phyloP scores from a whole-genome alignment of 1,140 invertebrate genomes.

The Ostrea denselamellosa region DNA sequence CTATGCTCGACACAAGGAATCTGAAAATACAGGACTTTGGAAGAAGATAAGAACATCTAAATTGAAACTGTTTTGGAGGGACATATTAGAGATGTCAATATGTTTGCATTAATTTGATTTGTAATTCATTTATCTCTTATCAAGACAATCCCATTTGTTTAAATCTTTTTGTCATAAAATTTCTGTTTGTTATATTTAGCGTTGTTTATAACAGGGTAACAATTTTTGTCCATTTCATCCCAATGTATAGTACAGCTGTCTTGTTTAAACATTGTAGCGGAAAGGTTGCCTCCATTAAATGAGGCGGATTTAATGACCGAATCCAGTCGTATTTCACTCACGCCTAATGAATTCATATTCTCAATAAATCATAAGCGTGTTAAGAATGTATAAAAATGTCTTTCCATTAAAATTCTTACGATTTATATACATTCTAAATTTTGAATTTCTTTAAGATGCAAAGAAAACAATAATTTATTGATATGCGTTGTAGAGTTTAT shows the following conservation, averaged over 20 bases:
- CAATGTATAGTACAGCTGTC: not conserved
- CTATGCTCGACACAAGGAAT: too few species aligned
- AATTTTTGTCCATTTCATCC: not conserved
- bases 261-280: not conserved
- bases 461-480: not conserved
- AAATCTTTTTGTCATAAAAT: too few species aligned
- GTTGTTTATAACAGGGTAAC: not conserved
- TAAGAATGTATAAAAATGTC: not conserved
- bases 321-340: constrained; percentile 12
- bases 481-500: not conserved
- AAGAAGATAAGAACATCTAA: too few species aligned
- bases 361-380: constrained; percentile 7
- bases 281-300: not conserved
- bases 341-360: constrained; percentile 17
- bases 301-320: not conserved
- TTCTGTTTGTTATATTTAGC: too few species aligned
- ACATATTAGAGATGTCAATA: too few species aligned
- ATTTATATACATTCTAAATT: not conserved
- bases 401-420: not conserved
- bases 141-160: too few species aligned
- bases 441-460: not conserved
- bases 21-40: too few species aligned
- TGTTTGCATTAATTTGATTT: too few species aligned
- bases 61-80: too few species aligned
- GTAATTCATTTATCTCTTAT: too few species aligned